These are phyloP conservation scores for Forbesichthys agassizii DNA, from an alignment of 2,113 vertebrate genomes.

Conservation along the genomic window DNA sequence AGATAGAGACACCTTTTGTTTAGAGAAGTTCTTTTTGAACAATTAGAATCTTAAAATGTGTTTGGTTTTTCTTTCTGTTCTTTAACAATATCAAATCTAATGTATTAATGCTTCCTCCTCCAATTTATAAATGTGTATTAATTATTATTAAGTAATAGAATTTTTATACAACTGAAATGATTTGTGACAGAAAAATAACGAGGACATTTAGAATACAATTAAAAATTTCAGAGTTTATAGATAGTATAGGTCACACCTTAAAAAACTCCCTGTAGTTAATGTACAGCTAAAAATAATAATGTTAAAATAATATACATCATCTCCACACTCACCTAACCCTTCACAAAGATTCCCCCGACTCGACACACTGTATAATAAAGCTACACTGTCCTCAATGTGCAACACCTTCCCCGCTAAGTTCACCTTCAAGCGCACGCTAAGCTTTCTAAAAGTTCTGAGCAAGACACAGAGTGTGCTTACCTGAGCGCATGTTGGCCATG, in stretches of 20 bases:
- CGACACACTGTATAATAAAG: not conserved
- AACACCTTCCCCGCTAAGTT: slow-evolving; percentile 9
- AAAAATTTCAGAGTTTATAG: no score
- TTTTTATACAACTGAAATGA: no score
- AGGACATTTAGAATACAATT: no score
- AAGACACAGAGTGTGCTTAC: slow-evolving; percentile 51
- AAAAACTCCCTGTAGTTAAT: no score
- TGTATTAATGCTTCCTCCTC: not conserved
- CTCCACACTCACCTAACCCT: not conserved
- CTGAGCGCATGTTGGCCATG: slow-evolving; percentile 64
- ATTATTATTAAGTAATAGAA: no score
- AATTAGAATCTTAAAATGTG: not conserved
- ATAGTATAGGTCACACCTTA: no score
- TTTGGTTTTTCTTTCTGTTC: not conserved
- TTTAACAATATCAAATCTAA: no score
- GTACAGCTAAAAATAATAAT: no score
- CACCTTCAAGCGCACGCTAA: slow-evolving; percentile 1
- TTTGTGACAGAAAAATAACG: no score
- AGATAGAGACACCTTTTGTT: no score
- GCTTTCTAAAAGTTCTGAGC: not conserved
- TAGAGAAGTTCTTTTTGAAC: no score
- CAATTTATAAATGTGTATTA: not conserved
- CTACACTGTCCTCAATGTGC: slow-evolving; percentile 4
- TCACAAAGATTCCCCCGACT: not conserved
- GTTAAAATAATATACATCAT: no score